These are phyloP conservation scores for Cirrhinus molitorella DNA, from an alignment of 2,797 vertebrate genomes.

Conservation along the genomic window DNA sequence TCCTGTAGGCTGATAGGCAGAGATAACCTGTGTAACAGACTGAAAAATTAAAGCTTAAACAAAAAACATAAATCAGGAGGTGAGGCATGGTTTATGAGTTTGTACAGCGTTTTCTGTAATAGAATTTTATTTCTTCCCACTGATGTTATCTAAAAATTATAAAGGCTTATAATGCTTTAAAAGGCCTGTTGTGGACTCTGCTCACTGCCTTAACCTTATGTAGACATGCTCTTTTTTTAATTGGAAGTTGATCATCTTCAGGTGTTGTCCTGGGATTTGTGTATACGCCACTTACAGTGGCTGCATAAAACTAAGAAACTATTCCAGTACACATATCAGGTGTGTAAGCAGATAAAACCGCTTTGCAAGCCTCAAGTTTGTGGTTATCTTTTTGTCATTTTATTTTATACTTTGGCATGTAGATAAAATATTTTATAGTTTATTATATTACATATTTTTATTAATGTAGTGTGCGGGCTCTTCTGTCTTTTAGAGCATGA, in stretches of 20 bases:
- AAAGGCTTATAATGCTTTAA: background rate
- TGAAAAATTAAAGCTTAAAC: constrained; percentile 45
- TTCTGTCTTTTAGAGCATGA: background rate
- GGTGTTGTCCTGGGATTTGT: background rate
- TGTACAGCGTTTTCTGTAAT: background rate
- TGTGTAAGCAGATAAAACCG: background rate
- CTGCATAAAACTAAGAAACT: background rate
- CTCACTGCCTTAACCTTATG: background rate
- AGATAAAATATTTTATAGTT: background rate
- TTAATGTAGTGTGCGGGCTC: background rate
- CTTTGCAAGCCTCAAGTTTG: background rate
- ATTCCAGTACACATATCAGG: background rate
- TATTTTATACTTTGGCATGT: background rate
- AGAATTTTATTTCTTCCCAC: background rate
- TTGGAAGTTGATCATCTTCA: background rate
- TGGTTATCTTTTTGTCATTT: background rate
- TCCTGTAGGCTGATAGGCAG: constrained; percentile 70
- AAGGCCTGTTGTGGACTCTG: background rate
- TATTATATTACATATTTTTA: background rate
- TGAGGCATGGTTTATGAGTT: background rate
- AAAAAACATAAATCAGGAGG: constrained; percentile 19
- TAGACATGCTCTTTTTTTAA: background rate
- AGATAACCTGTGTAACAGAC: constrained; percentile 70
- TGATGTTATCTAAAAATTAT: background rate
- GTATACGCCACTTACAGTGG: background rate